Evolutionary conservation across 2,113 vertebrate species (phyloP), one percentile per base, ranked within the genome.

Genomic region (Dolichallabes microphthalmus): DNA sequence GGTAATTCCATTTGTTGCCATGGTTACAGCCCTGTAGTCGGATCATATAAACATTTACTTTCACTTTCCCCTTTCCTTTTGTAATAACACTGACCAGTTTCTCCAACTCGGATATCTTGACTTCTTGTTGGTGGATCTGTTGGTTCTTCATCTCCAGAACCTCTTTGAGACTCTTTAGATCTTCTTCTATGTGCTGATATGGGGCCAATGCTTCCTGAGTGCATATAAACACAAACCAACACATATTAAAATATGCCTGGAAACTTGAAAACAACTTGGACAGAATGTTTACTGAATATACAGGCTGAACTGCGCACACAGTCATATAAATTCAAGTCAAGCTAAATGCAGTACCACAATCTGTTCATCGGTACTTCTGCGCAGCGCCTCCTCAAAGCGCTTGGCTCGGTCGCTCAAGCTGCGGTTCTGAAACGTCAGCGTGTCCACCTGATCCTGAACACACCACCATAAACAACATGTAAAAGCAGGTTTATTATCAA

Each of bases 111-210:
- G 97, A 91, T n/a, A 99, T 99, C 91, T 96, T 97, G 89, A 96
- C 94, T 78, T 99, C 97, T 90, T 99, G 98, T 71, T 97, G 93
- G 87, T 98, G 98, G 88, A 99, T 99, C 87, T 98, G 97, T 85
- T 96, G 95, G 89, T 98, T 99, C 93, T 99, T 99, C 97, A 99
- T 97, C 91, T 98, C 97, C 83, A 99, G 90, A 76, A 99, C 96
- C 50, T 98, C 96, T 89, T 96, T 98, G 76, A 99, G 94, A 86
- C 98, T 99, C 90, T 95, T 96, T 92, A 99, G 92, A 82, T 99
- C 98, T 91, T 98, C 95, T 89, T 99, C 97, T 53, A 99, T 94
- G 91, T 99, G 97, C 92, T 96, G 95, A 84, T 99, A 99, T 0
- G 98, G 98, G 17, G 97, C 97, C 92, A 95, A 84, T 0, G 96